Percentiles rank a stretch among this genome's conserved stretches.
These are phyloP conservation scores for Ypsolopha scabrella DNA, from an alignment of 2,888 invertebrate species.

Conservation along the genomic window DNA sequence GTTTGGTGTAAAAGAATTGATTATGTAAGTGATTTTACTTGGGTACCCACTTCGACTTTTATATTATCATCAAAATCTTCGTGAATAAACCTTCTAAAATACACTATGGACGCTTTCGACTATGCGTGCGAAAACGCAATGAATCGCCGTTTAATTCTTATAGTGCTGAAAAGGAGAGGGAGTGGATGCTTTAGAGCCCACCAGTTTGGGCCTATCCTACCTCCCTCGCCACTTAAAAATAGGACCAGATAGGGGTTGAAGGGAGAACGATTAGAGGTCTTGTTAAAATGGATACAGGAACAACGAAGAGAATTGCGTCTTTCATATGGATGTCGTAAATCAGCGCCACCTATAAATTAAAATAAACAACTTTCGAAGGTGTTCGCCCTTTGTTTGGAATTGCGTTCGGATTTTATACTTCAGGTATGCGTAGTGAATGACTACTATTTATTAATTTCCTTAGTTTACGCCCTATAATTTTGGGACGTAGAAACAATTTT, in stretches of 20 bases:
- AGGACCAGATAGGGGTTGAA: constrained; percentile 7
- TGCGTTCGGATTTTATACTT: constrained; percentile 1
- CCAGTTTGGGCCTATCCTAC: constrained; percentile 13
- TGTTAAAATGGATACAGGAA: background rate
- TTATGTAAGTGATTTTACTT: too few species aligned
- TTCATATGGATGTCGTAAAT: constrained; percentile 58
- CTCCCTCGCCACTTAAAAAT: constrained; percentile 5
- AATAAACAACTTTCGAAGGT: constrained; percentile 22
- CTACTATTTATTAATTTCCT: too few species aligned
- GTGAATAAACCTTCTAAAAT: too few species aligned
- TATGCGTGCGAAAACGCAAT: constrained; percentile 3
- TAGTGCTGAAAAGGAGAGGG: constrained; percentile 6
- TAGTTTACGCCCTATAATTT: too few species aligned
- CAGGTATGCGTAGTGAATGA: too few species aligned
- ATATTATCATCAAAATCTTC: too few species aligned
- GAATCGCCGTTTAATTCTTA: constrained; percentile 5
- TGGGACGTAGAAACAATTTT: too few species aligned
- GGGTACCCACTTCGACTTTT: too few species aligned
- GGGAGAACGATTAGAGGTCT: constrained; percentile 4
- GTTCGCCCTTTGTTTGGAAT: constrained; percentile 3
- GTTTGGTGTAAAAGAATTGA: too few species aligned
- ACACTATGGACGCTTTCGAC: background rate
- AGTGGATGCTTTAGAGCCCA: constrained; percentile 21
- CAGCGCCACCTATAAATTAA: constrained; percentile 56
- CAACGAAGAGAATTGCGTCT: constrained; percentile 20